Conservation (phyloP, 2,797 vertebrate genomes). For the Microtus obscurus region DNA sequence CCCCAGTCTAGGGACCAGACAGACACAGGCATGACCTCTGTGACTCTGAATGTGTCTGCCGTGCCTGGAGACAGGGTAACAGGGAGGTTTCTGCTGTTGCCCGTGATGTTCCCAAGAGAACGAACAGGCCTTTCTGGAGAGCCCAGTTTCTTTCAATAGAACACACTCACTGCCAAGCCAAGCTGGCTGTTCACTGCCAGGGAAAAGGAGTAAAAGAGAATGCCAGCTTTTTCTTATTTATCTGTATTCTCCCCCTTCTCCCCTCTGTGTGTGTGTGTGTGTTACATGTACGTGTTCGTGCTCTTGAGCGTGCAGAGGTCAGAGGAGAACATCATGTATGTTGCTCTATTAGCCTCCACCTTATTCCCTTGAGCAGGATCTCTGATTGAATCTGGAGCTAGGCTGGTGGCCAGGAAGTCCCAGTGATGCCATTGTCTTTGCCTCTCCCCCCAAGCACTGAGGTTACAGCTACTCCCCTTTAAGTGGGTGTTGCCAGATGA, state of each 20-base stretch:
- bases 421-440: not conserved
- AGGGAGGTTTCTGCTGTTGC: slow-evolving; percentile 7
- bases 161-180: not conserved
- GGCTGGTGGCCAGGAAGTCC: not conserved
- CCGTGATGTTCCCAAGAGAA: slow-evolving; percentile 22
- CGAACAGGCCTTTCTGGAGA: slow-evolving; percentile 66
- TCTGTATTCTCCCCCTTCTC: not conserved
- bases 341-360: not conserved
- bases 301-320: not conserved
- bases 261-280: not conserved
- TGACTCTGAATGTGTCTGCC: not conserved
- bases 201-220: slow-evolving; percentile 47
- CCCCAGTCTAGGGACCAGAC: not conserved
- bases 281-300: not conserved
- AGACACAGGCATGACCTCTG: not conserved
- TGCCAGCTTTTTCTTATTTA: slow-evolving; percentile 43
- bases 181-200: slow-evolving; percentile 22
- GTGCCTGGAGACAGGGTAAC: not conserved
- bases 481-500: not conserved
- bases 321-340: not conserved
- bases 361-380: not conserved
- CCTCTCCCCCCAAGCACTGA: no score
- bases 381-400: not conserved
- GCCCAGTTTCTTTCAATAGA: slow-evolving; percentile 69
- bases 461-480: not conserved